Conservation (phyloP, 1,140 invertebrate genomes). For the Lasaia peninsularis region DNA sequence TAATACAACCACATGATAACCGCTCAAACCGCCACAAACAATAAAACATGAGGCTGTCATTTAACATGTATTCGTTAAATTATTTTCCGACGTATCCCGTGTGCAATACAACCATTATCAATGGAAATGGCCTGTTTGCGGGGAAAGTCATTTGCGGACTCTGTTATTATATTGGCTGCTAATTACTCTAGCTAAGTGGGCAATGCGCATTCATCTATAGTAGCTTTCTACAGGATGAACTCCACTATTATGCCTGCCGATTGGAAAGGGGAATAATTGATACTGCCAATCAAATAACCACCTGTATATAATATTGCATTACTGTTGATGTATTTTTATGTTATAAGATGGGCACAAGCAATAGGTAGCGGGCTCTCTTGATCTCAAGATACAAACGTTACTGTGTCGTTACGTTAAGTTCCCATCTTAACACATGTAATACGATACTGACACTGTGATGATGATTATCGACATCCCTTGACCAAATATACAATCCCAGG, state of each 20-base stretch:
- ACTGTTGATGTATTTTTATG: neutral
- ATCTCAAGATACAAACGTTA: no score
- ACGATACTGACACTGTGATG: no score
- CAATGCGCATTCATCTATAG: constrained; percentile 13
- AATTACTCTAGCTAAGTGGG: constrained; percentile 26
- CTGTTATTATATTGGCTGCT: constrained; percentile 27
- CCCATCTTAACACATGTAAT: no score
- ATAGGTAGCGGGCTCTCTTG: no score
- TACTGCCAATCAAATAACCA: constrained; percentile 7
- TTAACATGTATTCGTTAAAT: constrained; percentile 19
- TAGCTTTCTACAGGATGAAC: constrained; percentile 21
- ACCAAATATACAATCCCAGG: no score
- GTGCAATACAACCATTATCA: constrained; percentile 21
- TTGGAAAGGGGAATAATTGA: constrained; percentile 10
- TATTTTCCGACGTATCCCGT: constrained; percentile 15
- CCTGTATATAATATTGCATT: neutral
- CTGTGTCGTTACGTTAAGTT: no score
- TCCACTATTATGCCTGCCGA: constrained; percentile 4
- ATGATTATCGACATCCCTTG: no score
- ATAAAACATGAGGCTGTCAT: constrained; percentile 1
- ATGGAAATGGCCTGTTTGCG: constrained; percentile 23
- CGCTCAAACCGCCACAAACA: neutral
- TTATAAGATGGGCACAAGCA: no score
- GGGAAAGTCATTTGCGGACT: constrained; percentile 19
- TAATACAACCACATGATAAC: neutral